Conservation (phyloP, 1,140 invertebrate genomes). For the Anagrus nilaparvatae region DNA sequence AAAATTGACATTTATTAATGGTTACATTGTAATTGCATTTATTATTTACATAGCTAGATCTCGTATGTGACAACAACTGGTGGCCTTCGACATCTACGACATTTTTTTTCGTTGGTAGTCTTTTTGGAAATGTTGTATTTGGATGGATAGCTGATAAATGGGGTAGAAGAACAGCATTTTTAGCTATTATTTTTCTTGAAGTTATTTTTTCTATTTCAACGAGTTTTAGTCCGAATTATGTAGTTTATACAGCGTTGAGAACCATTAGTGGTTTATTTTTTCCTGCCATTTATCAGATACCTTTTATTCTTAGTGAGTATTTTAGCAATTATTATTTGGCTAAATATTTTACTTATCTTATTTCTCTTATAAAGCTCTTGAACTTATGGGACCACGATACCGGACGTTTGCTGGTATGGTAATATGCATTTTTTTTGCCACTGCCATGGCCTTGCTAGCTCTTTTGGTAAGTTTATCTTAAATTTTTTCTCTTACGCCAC, state of each 20-base stretch:
- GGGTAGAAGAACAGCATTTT: constrained; percentile 58
- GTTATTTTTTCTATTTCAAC: constrained; percentile 57
- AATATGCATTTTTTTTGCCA: constrained; percentile 57
- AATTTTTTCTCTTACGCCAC: neutral
- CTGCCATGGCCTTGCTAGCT: constrained; percentile 54
- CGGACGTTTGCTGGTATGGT: constrained; percentile 58
- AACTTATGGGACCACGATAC: constrained; percentile 57
- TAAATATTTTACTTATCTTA: constrained; percentile 3
- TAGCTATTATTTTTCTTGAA: constrained; percentile 56
- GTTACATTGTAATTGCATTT: constrained; percentile 39
- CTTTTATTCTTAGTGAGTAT: constrained; percentile 53
- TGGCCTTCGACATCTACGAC: constrained; percentile 53
- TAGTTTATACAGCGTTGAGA: constrained; percentile 51
- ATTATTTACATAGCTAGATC: constrained; percentile 49
- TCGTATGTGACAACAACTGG: constrained; percentile 58
- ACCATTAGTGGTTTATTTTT: constrained; percentile 59
- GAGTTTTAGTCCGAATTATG: constrained; percentile 57
- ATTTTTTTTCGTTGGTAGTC: constrained; percentile 57
- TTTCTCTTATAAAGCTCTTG: constrained; percentile 39
- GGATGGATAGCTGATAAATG: constrained; percentile 62
- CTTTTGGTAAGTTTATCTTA: constrained; percentile 39
- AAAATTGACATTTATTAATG: too few species aligned
- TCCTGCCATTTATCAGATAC: constrained; percentile 60
- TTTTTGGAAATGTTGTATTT: constrained; percentile 61
- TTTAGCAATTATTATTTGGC: neutral